These are phyloP conservation scores for Cactoblastis cactorum DNA, from an alignment of 2,888 invertebrate genomes.

Conservation along the genomic window DNA sequence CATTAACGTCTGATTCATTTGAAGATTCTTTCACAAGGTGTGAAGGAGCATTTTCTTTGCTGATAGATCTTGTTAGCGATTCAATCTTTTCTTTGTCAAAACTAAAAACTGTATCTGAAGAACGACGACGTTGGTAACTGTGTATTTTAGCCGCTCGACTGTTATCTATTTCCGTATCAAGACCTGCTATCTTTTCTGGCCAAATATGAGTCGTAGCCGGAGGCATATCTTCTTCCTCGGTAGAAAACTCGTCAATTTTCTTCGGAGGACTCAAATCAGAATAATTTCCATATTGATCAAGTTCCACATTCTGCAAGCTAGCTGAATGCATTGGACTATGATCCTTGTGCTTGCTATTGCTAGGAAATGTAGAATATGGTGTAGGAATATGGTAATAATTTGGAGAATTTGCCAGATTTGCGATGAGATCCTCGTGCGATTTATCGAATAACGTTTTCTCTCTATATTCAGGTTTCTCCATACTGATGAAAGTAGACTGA, in stretches of 20 bases:
- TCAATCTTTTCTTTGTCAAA: constrained; percentile 88
- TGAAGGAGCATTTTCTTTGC: constrained; percentile 55
- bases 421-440: constrained; percentile 80
- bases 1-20: constrained; percentile 72
- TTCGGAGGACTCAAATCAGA: constrained; percentile 57
- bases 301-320: constrained; percentile 84
- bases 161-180: constrained; percentile 72
- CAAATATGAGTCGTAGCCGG: constrained; percentile 74
- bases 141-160: constrained; percentile 67
- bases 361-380: constrained; percentile 81
- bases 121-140: constrained; percentile 81
- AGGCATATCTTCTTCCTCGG: constrained; percentile 75
- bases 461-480: constrained; percentile 68
- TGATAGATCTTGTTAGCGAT: constrained; percentile 81
- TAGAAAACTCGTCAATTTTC: constrained; percentile 68
- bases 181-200: constrained; percentile 75
- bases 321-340: constrained; percentile 82
- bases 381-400: constrained; percentile 79
- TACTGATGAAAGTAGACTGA: constrained; percentile 61
- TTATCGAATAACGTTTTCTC: constrained; percentile 76
- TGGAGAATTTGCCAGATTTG: constrained; percentile 70
- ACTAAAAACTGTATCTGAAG: constrained; percentile 87
- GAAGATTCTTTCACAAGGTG: constrained; percentile 73
- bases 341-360: constrained; percentile 78
- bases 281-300: constrained; percentile 78